Conservation (phyloP, 2,888 invertebrate genomes). For the Tinea trinotella region DNA sequence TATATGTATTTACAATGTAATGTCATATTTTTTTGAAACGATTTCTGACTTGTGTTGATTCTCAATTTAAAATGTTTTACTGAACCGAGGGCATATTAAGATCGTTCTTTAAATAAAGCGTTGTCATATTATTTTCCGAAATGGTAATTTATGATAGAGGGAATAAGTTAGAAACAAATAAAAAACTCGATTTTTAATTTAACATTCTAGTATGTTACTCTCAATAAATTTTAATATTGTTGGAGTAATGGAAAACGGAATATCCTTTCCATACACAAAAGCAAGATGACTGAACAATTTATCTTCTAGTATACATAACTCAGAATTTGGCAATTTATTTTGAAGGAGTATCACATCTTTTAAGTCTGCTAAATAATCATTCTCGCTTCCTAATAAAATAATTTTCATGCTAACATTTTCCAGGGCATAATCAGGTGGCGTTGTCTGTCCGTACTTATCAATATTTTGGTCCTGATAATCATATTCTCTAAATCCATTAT, state of each 20-base stretch:
- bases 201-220: background rate
- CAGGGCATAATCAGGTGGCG: slow-evolving; percentile 52
- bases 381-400: slow-evolving; percentile 52
- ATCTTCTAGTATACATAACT: background rate
- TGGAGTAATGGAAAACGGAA: background rate
- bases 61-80: too few species aligned
- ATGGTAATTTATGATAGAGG: too few species aligned
- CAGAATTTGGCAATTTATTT: slow-evolving; percentile 56
- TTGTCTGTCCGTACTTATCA: slow-evolving; percentile 43
- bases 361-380: slow-evolving; percentile 78
- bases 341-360: slow-evolving; percentile 71
- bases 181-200: background rate
- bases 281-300: background rate
- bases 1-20: too few species aligned
- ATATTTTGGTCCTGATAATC: slow-evolving; percentile 47
- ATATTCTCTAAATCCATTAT: slow-evolving; percentile 44
- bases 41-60: too few species aligned
- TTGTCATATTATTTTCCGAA: too few species aligned
- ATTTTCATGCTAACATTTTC: slow-evolving; percentile 51
- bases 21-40: too few species aligned
- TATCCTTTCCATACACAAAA: slow-evolving; percentile 4
- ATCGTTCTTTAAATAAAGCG: too few species aligned
- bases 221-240: background rate
- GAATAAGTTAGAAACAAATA: too few species aligned
- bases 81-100: too few species aligned